Percentiles rank a stretch among this genome's conserved stretches.
Conservation (phyloP, 2,113 vertebrate genomes). For the Zosterops lateralis region DNA sequence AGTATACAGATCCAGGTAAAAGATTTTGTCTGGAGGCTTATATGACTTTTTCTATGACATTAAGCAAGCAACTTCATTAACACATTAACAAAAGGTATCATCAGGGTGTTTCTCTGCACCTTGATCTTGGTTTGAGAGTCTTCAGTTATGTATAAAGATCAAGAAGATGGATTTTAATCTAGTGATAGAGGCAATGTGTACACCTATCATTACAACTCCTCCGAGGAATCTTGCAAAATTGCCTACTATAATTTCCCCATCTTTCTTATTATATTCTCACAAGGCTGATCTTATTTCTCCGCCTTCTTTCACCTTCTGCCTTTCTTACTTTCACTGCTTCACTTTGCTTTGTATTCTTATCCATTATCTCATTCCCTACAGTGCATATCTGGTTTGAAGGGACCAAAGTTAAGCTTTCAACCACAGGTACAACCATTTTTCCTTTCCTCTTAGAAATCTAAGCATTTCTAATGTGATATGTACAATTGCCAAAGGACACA, state of each 20-base stretch:
- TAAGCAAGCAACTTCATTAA: slow-evolving; percentile 32
- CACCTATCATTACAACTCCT: slow-evolving; percentile 13
- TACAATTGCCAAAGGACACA: not conserved
- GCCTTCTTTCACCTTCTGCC: not conserved
- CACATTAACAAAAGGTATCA: slow-evolving; percentile 14
- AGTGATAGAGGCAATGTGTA: not conserved
- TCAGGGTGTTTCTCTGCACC: not conserved
- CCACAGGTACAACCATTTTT: not conserved
- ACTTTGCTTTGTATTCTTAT: not conserved
- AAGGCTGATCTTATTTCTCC: not conserved
- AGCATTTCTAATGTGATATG: not conserved
- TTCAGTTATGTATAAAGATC: not conserved
- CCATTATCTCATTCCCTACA: not conserved
- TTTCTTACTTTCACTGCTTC: not conserved
- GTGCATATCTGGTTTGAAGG: not conserved
- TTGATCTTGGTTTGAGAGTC: slow-evolving; percentile 3
- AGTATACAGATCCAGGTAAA: not conserved
- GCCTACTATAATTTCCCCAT: not conserved
- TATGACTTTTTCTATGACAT: not conserved
- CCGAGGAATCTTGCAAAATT: not conserved
- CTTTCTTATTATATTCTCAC: not conserved
- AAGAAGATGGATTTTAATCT: slow-evolving; percentile 28
- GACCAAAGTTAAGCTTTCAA: not conserved
- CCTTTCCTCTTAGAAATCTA: not conserved
- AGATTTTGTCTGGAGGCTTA: slow-evolving; percentile 5